A percentile compares a stretch with the other conserved stretches of the same genome.
Conservation (phyloP, 2,888 invertebrate genomes). For the Agrotis ipsilon region DNA sequence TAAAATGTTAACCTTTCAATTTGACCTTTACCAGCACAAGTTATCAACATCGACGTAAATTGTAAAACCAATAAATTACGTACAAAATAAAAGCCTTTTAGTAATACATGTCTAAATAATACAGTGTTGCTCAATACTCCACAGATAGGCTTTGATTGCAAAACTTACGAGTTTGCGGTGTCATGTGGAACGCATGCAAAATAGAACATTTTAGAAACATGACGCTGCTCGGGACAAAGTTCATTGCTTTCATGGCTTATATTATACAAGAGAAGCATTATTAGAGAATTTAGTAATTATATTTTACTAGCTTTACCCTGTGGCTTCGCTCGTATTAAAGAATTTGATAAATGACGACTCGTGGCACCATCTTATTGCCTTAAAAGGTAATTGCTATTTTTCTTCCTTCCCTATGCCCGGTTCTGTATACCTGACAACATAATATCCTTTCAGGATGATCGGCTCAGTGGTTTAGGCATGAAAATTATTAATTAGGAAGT, state of each 20-base stretch:
- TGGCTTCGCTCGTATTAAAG: no score
- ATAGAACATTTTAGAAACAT: slow-evolving; percentile 63
- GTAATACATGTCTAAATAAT: slow-evolving; percentile 50
- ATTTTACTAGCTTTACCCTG: no score
- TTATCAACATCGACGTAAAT: slow-evolving; percentile 25
- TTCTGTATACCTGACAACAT: no score
- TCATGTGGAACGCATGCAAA: slow-evolving; percentile 60
- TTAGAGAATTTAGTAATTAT: background rate
- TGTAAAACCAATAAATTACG: slow-evolving; percentile 33
- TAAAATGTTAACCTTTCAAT: background rate
- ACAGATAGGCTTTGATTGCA: slow-evolving; percentile 64
- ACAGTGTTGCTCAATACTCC: slow-evolving; percentile 50
- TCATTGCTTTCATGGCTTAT: slow-evolving; percentile 44
- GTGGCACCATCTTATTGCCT: no score
- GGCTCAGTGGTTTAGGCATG: no score
- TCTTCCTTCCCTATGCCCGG: no score
- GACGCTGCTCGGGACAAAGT: slow-evolving; percentile 58
- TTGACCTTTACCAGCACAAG: slow-evolving; percentile 12
- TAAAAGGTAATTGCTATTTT: no score
- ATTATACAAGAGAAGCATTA: slow-evolving; percentile 20
- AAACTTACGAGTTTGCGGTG: slow-evolving; percentile 62
- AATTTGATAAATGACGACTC: no score
- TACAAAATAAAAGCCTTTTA: slow-evolving; percentile 46
- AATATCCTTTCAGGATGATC: no score
- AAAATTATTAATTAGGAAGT: no score